These are phyloP conservation scores for Percina caprodes DNA, from an alignment of 2,113 vertebrate species.

Conservation along the genomic window DNA sequence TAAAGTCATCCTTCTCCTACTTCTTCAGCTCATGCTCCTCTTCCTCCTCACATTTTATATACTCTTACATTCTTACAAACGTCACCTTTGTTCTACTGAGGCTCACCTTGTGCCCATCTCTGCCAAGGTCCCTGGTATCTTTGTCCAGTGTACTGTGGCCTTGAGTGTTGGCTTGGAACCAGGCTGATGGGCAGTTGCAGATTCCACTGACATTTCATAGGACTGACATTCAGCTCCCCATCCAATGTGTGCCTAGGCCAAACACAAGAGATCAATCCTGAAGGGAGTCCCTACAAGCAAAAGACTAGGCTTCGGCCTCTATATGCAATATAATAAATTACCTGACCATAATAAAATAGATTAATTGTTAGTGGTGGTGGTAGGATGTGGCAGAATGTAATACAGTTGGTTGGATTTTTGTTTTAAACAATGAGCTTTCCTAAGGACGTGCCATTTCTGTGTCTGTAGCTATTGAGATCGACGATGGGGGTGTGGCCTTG, in stretches of 20 bases:
- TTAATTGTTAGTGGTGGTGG: too few relatives aligned
- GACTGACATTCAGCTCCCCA: conserved; percentile 85
- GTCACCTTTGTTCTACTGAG: neutral
- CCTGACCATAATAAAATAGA: neutral
- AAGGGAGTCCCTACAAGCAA: conserved; percentile 6
- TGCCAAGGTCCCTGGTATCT: conserved; percentile 68
- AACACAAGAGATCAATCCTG: conserved; percentile 41
- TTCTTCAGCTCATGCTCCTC: neutral
- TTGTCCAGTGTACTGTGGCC: conserved; percentile 74
- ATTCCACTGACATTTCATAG: conserved; percentile 74
- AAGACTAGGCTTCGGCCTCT: neutral
- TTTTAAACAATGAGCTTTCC: too few relatives aligned
- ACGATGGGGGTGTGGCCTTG: too few relatives aligned
- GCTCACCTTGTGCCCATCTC: conserved; percentile 67
- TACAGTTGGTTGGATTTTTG: too few relatives aligned
- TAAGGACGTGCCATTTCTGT: too few relatives aligned
- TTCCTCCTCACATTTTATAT: neutral
- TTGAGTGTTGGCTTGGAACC: conserved; percentile 61
- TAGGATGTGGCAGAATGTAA: too few relatives aligned
- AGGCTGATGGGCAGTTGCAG: conserved; percentile 38
- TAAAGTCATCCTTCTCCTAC: neutral
- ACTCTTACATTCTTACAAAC: neutral
- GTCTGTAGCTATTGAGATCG: too few relatives aligned
- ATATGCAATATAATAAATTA: neutral
- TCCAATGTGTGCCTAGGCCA: conserved; percentile 74